A percentile compares a stretch with the other conserved stretches of the same genome.
phyloP scores from a whole-genome alignment of 2,797 vertebrate genomes.

The Tachyglossus aculeatus region DNA sequence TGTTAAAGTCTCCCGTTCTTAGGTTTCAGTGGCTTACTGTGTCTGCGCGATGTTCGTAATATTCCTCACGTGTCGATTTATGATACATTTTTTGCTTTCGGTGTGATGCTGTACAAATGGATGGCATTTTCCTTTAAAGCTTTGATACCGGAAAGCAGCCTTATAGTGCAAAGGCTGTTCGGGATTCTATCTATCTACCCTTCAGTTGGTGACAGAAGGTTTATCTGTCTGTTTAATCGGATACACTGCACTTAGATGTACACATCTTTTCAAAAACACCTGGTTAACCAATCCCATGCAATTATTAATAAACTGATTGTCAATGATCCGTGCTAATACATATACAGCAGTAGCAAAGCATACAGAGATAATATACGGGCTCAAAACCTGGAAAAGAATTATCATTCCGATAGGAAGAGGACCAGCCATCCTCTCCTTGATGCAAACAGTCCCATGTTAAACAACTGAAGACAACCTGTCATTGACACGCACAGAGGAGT shows the following conservation, averaged over 20 bases:
- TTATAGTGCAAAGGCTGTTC: neutral
- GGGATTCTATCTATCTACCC: neutral
- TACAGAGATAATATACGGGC: too few relatives aligned
- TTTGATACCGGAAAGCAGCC: neutral
- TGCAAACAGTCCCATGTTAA: too few relatives aligned
- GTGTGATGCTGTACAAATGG: neutral
- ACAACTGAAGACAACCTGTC: too few relatives aligned
- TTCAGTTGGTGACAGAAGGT: neutral
- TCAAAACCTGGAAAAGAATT: too few relatives aligned
- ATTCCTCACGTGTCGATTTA: neutral
- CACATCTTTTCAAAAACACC: conserved; percentile 11
- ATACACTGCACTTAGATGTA: neutral
- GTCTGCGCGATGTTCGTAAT: neutral
- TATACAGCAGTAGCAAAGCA: too few relatives aligned
- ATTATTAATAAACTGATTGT: neutral
- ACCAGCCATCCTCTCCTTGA: too few relatives aligned
- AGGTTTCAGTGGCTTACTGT: too few relatives aligned
- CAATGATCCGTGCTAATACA: too few relatives aligned
- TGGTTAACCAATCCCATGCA: conserved; percentile 3
- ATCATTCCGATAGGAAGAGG: too few relatives aligned
- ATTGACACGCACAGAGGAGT: too few relatives aligned
- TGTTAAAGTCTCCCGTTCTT: too few relatives aligned
- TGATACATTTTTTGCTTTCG: neutral
- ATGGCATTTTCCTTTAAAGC: neutral
- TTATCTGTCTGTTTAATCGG: neutral